These are phyloP conservation scores for Pemphredon lugubris DNA, from an alignment of 2,888 invertebrate species.

Conservation along the genomic window DNA sequence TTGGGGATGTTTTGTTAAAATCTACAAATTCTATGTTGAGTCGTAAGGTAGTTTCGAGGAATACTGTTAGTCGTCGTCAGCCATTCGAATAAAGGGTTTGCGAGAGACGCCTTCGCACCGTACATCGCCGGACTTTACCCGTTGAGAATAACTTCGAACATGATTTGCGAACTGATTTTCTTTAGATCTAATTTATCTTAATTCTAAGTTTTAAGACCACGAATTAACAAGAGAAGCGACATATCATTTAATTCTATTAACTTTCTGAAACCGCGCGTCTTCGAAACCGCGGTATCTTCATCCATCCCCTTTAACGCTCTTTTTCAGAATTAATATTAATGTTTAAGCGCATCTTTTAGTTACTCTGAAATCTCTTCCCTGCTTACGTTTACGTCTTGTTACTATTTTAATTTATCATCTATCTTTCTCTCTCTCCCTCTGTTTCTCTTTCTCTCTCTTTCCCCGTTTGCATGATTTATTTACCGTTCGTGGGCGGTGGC, in stretches of 20 bases:
- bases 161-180: too few relatives aligned
- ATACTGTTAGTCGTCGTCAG: too few relatives aligned
- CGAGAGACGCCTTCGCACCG: too few relatives aligned
- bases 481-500: conserved; percentile 47
- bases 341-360: conserved; percentile 34
- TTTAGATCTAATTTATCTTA: conserved; percentile 70
- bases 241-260: conserved; percentile 80
- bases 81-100: too few relatives aligned
- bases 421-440: conserved; percentile 11
- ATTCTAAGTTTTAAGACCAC: conserved; percentile 70
- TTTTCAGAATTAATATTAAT: conserved; percentile 57
- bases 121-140: not conserved
- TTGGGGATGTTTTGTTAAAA: too few relatives aligned
- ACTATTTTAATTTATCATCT: too few relatives aligned
- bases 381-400: too few relatives aligned
- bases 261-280: conserved; percentile 64
- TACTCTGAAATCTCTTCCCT: conserved; percentile 21
- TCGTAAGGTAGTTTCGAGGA: too few relatives aligned
- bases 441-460: conserved; percentile 17
- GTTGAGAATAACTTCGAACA: conserved; percentile 13
- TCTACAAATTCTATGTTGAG: too few relatives aligned
- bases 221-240: conserved; percentile 79
- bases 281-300: conserved; percentile 13
- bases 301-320: conserved; percentile 47
- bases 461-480: conserved; percentile 1